phyloP scores from a whole-genome alignment of 1,140 invertebrate species.

The Saccostrea cuccullata region DNA sequence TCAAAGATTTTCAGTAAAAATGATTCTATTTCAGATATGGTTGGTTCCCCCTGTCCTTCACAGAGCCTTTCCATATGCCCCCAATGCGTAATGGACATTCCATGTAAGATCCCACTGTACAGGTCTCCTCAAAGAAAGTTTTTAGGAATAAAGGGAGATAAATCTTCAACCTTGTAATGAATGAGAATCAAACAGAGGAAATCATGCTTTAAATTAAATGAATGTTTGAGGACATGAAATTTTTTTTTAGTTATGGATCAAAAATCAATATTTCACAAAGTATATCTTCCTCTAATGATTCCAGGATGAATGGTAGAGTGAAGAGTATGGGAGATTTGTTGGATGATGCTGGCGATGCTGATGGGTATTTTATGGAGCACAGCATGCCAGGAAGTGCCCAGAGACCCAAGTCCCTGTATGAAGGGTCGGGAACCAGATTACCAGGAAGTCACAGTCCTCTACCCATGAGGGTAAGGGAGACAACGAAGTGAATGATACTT shows the following conservation, averaged over 20 bases:
- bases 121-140: not conserved
- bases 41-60: slow-evolving; percentile 96
- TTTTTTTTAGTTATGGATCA: too few relatives aligned
- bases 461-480: not conserved
- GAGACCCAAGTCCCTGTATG: slow-evolving; percentile 68
- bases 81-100: slow-evolving; percentile 46
- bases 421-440: slow-evolving; percentile 52
- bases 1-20: not conserved
- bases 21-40: slow-evolving; percentile 83
- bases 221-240: too few relatives aligned
- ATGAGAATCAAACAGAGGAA: not conserved
- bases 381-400: slow-evolving; percentile 60
- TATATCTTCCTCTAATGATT: not conserved
- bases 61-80: slow-evolving; percentile 83
- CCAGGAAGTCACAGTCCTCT: not conserved
- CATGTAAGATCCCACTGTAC: not conserved
- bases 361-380: slow-evolving; percentile 45
- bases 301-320: slow-evolving; percentile 59
- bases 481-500: not conserved
- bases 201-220: too few relatives aligned
- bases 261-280: too few relatives aligned
- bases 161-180: not conserved
- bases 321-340: slow-evolving; percentile 70
- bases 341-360: slow-evolving; percentile 56
- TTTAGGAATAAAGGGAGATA: not conserved